Conservation (phyloP, 2,113 vertebrate genomes). For the Bucco capensis region DNA sequence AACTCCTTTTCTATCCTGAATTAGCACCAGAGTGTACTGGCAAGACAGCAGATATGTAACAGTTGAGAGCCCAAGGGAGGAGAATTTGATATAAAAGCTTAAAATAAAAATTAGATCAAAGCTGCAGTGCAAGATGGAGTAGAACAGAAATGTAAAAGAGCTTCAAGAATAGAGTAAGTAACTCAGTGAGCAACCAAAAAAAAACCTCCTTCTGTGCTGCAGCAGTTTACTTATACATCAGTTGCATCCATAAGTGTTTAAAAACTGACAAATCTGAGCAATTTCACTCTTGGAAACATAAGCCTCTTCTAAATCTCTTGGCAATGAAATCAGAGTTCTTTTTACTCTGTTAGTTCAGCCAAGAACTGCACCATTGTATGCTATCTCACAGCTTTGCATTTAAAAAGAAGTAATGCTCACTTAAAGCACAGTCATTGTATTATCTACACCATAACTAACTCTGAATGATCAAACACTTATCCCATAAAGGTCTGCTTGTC, state of each 20-base stretch:
- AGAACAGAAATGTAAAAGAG: background rate
- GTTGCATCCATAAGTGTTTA: background rate
- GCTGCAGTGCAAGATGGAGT: background rate
- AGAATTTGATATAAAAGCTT: background rate
- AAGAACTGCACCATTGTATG: background rate
- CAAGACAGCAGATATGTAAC: background rate
- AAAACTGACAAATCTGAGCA: constrained; percentile 40
- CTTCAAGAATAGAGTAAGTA: background rate
- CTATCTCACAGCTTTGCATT: constrained; percentile 23
- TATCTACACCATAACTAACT: background rate
- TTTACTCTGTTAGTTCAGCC: constrained; percentile 20
- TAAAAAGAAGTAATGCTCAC: constrained; percentile 11
- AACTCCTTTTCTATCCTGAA: background rate
- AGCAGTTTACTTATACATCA: constrained; percentile 18
- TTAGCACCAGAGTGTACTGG: background rate
- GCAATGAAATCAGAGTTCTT: background rate
- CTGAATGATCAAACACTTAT: background rate
- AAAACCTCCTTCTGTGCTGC: background rate
- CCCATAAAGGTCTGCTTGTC: background rate
- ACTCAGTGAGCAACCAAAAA: background rate
- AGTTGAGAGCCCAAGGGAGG: background rate
- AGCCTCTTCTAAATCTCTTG: constrained; percentile 34
- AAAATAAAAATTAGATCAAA: constrained; percentile 16
- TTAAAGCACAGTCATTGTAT: constrained; percentile 19
- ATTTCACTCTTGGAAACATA: constrained; percentile 43